Evolutionary conservation across 1,140 invertebrate species (phyloP).

Genomic region (Drosophila cardini): DNA sequence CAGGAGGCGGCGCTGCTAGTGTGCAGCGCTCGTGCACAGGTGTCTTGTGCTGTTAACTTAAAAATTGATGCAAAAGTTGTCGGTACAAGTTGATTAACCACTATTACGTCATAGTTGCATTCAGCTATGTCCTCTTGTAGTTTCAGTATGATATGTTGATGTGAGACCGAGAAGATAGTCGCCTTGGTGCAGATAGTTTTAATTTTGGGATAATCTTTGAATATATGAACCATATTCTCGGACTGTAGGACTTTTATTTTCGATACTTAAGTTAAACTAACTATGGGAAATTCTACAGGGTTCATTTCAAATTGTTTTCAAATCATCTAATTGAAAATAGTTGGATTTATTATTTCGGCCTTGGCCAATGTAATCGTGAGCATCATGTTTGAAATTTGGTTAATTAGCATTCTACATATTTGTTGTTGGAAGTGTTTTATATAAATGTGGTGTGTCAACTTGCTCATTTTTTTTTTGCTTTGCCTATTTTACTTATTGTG

Average conservation of each 20-base stretch:
- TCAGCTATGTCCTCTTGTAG: not conserved
- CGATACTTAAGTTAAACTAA: not conserved
- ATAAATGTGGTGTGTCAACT: not conserved
- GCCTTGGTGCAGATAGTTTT: not conserved
- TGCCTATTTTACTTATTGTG: constrained; percentile 18
- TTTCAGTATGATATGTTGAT: not conserved
- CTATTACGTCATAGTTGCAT: constrained; percentile 15
- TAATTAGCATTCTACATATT: constrained; percentile 3
- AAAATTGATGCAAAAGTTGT: constrained; percentile 19
- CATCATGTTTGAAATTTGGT: constrained; percentile 14
- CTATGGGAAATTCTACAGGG: not conserved
- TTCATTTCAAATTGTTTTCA: too few species aligned
- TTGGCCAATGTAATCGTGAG: constrained; percentile 2
- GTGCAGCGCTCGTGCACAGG: constrained; percentile 23
- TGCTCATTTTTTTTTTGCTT: constrained; percentile 15
- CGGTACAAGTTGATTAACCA: constrained; percentile 3
- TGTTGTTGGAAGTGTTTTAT: not conserved
- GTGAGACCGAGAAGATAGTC: not conserved
- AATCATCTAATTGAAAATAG: not conserved
- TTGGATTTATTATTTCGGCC: too few species aligned
- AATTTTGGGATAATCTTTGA: constrained; percentile 14
- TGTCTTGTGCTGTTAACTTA: constrained; percentile 11
- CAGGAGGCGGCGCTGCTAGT: constrained; percentile 10
- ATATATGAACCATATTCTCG: constrained; percentile 3
- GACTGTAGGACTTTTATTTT: too few species aligned